Percentiles rank a stretch among this genome's conserved stretches.
phyloP scores from a whole-genome alignment of 30 jellyfish, hydroid and myxozoan species.

The Aurelia coerulea region DNA sequence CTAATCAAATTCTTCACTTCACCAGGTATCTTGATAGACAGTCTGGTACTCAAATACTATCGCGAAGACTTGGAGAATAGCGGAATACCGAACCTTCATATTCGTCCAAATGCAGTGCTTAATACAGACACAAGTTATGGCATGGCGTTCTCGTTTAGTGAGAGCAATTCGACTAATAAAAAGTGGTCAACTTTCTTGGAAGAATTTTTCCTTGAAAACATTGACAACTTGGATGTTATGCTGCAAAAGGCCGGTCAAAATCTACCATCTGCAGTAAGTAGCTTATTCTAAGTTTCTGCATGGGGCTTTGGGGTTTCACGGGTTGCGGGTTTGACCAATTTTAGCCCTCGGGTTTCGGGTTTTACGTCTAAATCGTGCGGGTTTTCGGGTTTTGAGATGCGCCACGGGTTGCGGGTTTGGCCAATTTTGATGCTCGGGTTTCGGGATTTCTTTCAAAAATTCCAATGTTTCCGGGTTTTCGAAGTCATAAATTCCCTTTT shows the following conservation, averaged over 20 bases:
- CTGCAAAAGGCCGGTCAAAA: slow-evolving; percentile 17
- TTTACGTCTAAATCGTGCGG: too few species aligned
- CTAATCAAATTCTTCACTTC: too few species aligned
- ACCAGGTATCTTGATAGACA: slow-evolving; percentile 43
- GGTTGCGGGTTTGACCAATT: too few species aligned
- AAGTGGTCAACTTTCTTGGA: slow-evolving; percentile 37
- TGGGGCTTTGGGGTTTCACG: too few species aligned
- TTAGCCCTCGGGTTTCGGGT: too few species aligned
- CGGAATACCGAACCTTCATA: slow-evolving; percentile 5
- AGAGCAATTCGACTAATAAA: slow-evolving; percentile 14
- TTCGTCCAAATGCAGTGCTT: slow-evolving; percentile 12
- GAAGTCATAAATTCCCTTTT: too few species aligned
- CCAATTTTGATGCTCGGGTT: too few species aligned
- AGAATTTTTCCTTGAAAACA: slow-evolving; percentile 40
- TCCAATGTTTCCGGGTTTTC: too few species aligned
- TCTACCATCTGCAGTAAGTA: slow-evolving; percentile 27
- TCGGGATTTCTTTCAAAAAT: too few species aligned
- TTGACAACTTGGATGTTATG: slow-evolving; percentile 41
- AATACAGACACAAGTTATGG: slow-evolving; percentile 52
- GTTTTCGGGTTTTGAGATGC: too few species aligned
- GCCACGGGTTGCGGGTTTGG: too few species aligned
- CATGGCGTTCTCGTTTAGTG: slow-evolving; percentile 3
- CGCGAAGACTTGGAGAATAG: slow-evolving; percentile 5
- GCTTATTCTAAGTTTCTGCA: background rate
- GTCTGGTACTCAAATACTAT: slow-evolving; percentile 18